A percentile compares a stretch with the other conserved stretches of the same genome.
phyloP scores from a whole-genome alignment of 2,888 invertebrate genomes.

The Acanthosepion lycidas region DNA sequence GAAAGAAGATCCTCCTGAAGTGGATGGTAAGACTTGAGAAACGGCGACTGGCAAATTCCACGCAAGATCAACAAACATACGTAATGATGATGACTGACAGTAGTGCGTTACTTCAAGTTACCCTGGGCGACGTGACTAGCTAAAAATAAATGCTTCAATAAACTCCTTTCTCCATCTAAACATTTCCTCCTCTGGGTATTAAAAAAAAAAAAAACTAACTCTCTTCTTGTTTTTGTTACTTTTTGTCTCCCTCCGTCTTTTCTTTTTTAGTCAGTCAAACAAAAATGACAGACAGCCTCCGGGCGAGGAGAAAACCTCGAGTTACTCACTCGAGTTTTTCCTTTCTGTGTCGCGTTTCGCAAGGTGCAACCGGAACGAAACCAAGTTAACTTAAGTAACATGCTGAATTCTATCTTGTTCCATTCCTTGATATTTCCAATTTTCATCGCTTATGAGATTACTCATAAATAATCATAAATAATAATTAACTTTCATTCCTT shows the following conservation, averaged over 20 bases:
- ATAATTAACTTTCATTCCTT: background rate
- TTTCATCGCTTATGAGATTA: background rate
- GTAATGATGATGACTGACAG: background rate
- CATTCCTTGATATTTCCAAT: background rate
- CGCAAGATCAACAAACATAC: background rate
- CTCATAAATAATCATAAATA: background rate
- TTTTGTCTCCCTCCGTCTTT: background rate
- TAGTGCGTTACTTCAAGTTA: background rate
- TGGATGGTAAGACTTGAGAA: background rate
- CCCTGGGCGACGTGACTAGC: background rate
- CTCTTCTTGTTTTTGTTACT: background rate
- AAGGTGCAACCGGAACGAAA: background rate
- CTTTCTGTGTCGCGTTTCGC: background rate
- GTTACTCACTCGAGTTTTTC: background rate
- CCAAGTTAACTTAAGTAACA: background rate
- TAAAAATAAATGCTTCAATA: background rate
- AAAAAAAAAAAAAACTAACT: too few relatives aligned
- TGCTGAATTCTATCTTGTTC: background rate
- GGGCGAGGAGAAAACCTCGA: background rate
- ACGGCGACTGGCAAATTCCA: slow-evolving; percentile 18
- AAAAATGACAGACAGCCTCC: background rate
- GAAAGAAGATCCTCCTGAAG: background rate
- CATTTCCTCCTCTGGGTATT: background rate
- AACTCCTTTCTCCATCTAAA: background rate
- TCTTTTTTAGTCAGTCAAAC: background rate